Base-by-base conservation (phyloP, 2,888 invertebrate species). In the Caenorhabditis doughertyi region DNA sequence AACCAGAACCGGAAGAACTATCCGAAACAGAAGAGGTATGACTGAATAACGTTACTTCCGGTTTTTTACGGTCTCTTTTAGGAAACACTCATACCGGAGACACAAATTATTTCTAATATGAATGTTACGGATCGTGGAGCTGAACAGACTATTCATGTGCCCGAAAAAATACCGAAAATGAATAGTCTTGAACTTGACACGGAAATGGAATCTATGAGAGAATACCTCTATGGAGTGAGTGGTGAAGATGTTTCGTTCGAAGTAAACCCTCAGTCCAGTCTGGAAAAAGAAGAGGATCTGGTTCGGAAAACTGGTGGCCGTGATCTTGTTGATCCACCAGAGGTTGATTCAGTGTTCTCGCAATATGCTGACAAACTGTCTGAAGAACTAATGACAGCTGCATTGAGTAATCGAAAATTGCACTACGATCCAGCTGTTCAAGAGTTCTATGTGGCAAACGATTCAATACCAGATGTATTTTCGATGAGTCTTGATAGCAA, bases 151-250 rank as follows among this genome's bases (percentile, higher is more conserved):
- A 8, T 18, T 8, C n/a, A 13, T 7, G 44, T 18, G 1, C 44
- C n/a, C 7, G 18, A 18, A n/a, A n/a, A n/a, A n/a, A n/a, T n/a
- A n/a, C n/a, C n/a, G n/a, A n/a, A n/a, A n/a, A n/a, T n/a, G n/a
- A n/a, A n/a, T n/a, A 64, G 39, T 21, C 5, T 53, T 4, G 62
- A 44, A n/a, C 32, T 77, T 7, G 77, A 77, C n/a, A 77, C 77
- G 0, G 77, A 77, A 32, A 77, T 77, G 68, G 77, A 77, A 25
- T 67, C 65, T 21, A 73, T 72, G 72, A 51, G 72, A 1, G 72
- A 72, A 8, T 77, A 82, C 32, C 44, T 82, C 9, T 72, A 82
- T 23, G 71, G 73, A 18, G 73, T 60, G 8, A 68, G 55, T 8
- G 68, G 62, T 8, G 35, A 25, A 35, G n/a, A 7, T 35, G 8